Conservation (phyloP, 2,113 vertebrate species). For the Melanotaenia duboulayi region DNA sequence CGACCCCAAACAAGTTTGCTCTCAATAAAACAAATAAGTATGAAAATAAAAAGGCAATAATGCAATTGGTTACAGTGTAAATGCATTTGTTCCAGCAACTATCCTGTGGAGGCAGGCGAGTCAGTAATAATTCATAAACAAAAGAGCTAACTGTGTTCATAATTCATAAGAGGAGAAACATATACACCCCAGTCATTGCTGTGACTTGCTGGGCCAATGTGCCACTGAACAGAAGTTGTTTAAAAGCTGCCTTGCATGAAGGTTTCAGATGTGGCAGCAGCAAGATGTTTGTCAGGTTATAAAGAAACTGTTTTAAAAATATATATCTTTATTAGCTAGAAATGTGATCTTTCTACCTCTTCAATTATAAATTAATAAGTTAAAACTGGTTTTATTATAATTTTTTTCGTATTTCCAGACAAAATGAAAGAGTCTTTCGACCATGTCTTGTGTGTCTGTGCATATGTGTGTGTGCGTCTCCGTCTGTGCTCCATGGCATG, state of each 20-base stretch:
- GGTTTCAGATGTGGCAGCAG: not conserved
- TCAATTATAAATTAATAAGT: not conserved
- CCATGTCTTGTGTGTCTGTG: conserved; percentile 3
- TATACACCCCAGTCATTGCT: conserved; percentile 66
- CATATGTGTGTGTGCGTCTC: conserved; percentile 16
- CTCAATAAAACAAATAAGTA: conserved; percentile 64
- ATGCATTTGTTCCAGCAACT: conserved; percentile 73
- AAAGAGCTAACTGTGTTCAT: conserved; percentile 79
- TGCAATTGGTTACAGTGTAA: conserved; percentile 68
- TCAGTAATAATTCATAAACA: conserved; percentile 82
- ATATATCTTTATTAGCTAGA: too few relatives aligned
- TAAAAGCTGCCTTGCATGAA: conserved; percentile 6
- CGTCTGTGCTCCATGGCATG: conserved; percentile 49
- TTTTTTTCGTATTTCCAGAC: not conserved
- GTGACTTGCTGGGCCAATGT: conserved; percentile 38
- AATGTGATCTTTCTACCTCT: not conserved
- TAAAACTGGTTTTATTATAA: not conserved
- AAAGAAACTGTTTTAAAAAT: not conserved
- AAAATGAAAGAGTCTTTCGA: conserved; percentile 8
- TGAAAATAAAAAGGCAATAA: conserved; percentile 72
- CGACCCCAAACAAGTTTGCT: conserved; percentile 68
- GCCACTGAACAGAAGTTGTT: conserved; percentile 26
- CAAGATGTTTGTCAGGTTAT: not conserved
- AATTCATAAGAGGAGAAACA: conserved; percentile 79
- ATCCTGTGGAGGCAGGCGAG: conserved; percentile 70